Evolutionary conservation across 2,888 invertebrate species (phyloP).

Genomic region (Hermodice carunculata): DNA sequence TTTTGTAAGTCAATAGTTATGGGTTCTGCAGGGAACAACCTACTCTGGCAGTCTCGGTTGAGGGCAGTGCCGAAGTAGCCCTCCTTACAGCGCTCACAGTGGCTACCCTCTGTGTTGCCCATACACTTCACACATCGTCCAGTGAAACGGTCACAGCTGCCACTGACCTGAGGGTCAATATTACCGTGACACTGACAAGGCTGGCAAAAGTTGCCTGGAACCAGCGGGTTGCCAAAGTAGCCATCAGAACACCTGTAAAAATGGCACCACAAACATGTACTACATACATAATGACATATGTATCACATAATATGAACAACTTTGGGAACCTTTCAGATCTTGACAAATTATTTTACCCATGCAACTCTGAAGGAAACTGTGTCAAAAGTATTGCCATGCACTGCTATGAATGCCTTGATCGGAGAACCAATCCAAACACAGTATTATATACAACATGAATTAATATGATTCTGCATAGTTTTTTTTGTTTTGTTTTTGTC

Average conservation of each 20-base stretch:
- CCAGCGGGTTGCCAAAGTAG: slow-evolving; percentile 80
- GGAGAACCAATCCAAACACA: too few relatives aligned
- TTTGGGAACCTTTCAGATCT: too few relatives aligned
- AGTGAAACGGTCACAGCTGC: slow-evolving; percentile 82
- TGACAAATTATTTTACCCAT: too few relatives aligned
- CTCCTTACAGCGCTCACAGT: slow-evolving; percentile 74
- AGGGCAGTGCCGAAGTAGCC: slow-evolving; percentile 68
- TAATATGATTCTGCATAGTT: too few relatives aligned
- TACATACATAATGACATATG: neutral
- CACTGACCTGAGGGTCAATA: slow-evolving; percentile 67
- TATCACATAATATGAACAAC: neutral
- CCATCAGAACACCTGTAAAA: slow-evolving; percentile 58
- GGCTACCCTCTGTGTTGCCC: slow-evolving; percentile 81
- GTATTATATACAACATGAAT: too few relatives aligned
- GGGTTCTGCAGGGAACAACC: slow-evolving; percentile 23
- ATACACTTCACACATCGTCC: slow-evolving; percentile 90
- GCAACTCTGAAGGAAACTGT: too few relatives aligned
- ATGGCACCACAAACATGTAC: slow-evolving; percentile 4
- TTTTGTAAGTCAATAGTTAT: neutral
- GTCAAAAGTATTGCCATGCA: too few relatives aligned
- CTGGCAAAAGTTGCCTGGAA: slow-evolving; percentile 78
- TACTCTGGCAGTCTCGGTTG: slow-evolving; percentile 63
- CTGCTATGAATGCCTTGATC: too few relatives aligned
- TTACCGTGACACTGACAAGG: slow-evolving; percentile 87
- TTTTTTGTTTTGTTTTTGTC: too few relatives aligned